Percentiles rank a stretch among this genome's conserved stretches.
phyloP scores from a whole-genome alignment of 2,113 vertebrate genomes.

The Aphyosemion australe region DNA sequence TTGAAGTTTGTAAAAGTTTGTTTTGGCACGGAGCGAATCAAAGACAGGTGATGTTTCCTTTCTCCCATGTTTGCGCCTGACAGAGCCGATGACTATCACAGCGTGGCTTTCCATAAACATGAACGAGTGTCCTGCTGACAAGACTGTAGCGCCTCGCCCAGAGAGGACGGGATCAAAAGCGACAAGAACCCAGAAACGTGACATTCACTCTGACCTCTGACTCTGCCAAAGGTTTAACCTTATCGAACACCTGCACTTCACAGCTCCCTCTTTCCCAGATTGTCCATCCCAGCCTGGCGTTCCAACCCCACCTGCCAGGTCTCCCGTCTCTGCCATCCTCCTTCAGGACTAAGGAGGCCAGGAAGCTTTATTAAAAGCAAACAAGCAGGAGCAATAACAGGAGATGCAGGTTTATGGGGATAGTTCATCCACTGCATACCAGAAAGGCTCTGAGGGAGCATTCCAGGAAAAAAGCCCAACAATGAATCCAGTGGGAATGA shows the following conservation, averaged over 20 bases:
- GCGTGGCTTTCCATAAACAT: constrained; percentile 8
- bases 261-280: background rate
- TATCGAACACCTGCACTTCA: constrained; percentile 15
- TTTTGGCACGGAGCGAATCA: background rate
- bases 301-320: constrained; percentile 34
- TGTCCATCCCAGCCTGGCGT: constrained; percentile 25
- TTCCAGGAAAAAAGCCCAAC: constrained; percentile 19
- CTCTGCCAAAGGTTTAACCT: constrained; percentile 32
- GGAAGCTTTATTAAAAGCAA: constrained; percentile 78
- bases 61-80: constrained; percentile 15
- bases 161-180: constrained; percentile 40
- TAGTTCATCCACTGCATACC: constrained; percentile 66
- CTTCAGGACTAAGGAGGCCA: constrained; percentile 45
- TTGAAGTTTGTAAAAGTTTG: background rate
- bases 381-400: constrained; percentile 61
- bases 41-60: constrained; percentile 9
- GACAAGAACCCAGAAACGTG: constrained; percentile 57
- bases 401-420: constrained; percentile 53
- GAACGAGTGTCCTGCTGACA: constrained; percentile 38
- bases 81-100: constrained; percentile 22
- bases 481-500: too few species aligned
- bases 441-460: constrained; percentile 35
- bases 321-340: constrained; percentile 19
- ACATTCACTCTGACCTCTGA: constrained; percentile 17
- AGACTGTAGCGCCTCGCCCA: constrained; percentile 26